Evolutionary conservation across 2,888 invertebrate species (phyloP).

Genomic region (Pandemis heparana): DNA sequence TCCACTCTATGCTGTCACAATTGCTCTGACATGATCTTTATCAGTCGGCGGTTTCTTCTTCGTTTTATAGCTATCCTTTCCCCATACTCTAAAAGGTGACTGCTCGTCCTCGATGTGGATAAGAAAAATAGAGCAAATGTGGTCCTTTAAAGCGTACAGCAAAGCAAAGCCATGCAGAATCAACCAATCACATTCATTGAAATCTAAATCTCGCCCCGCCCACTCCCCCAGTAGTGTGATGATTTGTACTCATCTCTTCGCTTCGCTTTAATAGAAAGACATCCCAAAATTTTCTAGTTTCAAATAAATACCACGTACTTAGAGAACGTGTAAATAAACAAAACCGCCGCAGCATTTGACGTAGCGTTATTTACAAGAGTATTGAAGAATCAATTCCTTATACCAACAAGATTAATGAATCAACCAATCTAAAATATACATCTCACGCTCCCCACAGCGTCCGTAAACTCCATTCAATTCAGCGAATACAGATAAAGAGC

Average conservation of each 20-base stretch:
- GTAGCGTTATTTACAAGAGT: conserved; percentile 13
- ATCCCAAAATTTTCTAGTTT: neutral
- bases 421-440: conserved; percentile 10
- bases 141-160: no score
- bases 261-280: neutral
- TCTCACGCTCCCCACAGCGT: conserved; percentile 27
- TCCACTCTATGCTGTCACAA: conserved; percentile 55
- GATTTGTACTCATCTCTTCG: no score
- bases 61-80: neutral
- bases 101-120: no score
- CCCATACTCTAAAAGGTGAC: neutral
- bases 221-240: no score
- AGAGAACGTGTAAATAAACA: neutral
- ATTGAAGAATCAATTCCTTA: conserved; percentile 10
- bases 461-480: conserved; percentile 44
- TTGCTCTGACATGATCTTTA: conserved; percentile 46
- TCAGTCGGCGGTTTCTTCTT: no score
- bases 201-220: no score
- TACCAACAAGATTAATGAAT: conserved; percentile 10
- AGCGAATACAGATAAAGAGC: conserved; percentile 45
- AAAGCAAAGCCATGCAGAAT: no score
- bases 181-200: no score
- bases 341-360: neutral
- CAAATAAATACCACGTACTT: neutral
- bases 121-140: no score